Conservation (phyloP, 2,113 vertebrate genomes). For the Axis porcinus region DNA sequence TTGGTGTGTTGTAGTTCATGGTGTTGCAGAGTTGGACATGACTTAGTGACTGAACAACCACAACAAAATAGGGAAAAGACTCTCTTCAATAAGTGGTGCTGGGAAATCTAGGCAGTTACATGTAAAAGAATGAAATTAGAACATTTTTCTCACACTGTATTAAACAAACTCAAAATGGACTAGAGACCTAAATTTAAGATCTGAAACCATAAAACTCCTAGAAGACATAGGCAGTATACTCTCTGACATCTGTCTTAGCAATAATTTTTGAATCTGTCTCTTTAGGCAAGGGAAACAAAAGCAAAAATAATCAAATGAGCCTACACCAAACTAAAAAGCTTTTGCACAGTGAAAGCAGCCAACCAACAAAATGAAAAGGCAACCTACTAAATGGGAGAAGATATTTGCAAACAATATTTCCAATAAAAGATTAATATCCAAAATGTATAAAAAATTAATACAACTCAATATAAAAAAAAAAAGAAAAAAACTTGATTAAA, state of each 20-base stretch:
- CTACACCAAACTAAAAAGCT: not conserved
- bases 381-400: not conserved
- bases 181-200: not conserved
- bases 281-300: not conserved
- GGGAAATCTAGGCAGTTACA: not conserved
- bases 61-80: not conserved
- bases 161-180: not conserved
- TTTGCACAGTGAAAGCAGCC: not conserved
- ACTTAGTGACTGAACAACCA: not conserved
- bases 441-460: not conserved
- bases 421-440: not conserved
- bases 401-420: not conserved
- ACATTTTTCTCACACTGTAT: not conserved
- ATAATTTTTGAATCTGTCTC: not conserved
- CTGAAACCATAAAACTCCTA: not conserved
- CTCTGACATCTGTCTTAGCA: not conserved
- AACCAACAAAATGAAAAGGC: not conserved
- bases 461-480: not conserved
- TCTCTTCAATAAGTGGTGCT: not conserved
- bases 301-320: not conserved
- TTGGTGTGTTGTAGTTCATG: not conserved
- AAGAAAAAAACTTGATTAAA: not conserved
- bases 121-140: not conserved
- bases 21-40: not conserved
- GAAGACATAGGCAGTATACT: not conserved